Base-by-base conservation (phyloP, 2,113 vertebrate genomes). In the Papio anubis region DNA sequence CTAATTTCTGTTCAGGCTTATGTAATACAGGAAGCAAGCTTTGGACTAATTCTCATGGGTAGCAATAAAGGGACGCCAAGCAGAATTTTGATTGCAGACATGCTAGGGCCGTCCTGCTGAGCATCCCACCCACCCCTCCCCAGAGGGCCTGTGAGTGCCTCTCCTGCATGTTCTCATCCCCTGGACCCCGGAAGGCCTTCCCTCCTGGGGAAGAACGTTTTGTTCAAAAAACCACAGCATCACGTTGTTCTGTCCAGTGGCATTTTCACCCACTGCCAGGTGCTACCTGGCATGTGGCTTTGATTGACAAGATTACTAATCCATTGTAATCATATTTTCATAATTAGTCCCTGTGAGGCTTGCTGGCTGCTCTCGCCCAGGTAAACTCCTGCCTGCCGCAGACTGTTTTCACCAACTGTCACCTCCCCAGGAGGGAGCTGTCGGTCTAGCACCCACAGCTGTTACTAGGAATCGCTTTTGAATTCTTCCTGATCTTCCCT, bases 281-380 rank as follows among this genome's bases (percentile, higher is more conserved):
- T 98, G 96, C 98, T 98, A 97, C 98, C 95, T 97, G 98, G 97
- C 97, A 92, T 95, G 91, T 98, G 92, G 96, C 92, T 98, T 97
- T 99, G 98, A 99, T 97, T 99, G 99, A 99, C 98, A 99, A 98
- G 98, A 98, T 98, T 97, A 97, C 98, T 99, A 99, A 99, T 99
- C 98, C 97, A 98, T 98, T 98, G 88, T 98, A 99, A 99, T 99
- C 97, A 97, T 98, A 98, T 98, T 98, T 99, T 98, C 57, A 88
- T 99, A 99, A 99, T 99, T 99, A 99, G 98, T 98, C 98, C 98
- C 98, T 97, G 94, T 0, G 98, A 98, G 98, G 98, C 98, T 94
- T 14, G 0, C 94, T 98, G 98, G 94, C 98, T 98, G 97, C 96
- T 97, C 13, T 97, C 91, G 93, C 98, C 97, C 97, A 98, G 98